Conservation (phyloP, 2,113 vertebrate genomes). For the Xiphophorus maculatus region DNA sequence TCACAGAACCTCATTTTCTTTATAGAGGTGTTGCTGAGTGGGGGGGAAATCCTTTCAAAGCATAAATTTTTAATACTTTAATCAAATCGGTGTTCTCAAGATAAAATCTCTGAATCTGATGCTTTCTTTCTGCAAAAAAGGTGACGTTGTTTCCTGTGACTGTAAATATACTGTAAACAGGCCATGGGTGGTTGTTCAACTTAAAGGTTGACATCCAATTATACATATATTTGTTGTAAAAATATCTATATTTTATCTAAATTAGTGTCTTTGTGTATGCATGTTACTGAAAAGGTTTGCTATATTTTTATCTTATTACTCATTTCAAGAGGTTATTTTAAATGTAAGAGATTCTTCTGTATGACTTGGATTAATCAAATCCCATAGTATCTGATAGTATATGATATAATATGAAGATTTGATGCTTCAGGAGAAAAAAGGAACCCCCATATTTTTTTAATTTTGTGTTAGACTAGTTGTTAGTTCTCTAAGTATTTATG, state of each 20-base stretch:
- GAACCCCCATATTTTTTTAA: slow-evolving; percentile 18
- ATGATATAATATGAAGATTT: no score
- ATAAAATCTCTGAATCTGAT: slow-evolving; percentile 16
- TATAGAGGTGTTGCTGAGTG: slow-evolving; percentile 18
- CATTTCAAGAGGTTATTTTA: no score
- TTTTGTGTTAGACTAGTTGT: slow-evolving; percentile 29
- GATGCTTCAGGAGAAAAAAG: not conserved
- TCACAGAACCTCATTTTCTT: slow-evolving; percentile 38
- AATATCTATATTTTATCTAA: no score
- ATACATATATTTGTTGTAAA: not conserved
- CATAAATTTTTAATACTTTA: slow-evolving; percentile 47
- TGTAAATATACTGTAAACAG: not conserved
- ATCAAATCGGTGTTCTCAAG: slow-evolving; percentile 35
- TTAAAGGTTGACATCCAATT: not conserved
- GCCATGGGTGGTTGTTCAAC: not conserved
- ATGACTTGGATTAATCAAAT: not conserved
- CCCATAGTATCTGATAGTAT: no score
- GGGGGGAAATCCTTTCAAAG: slow-evolving; percentile 6
- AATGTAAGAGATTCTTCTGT: slow-evolving; percentile 2
- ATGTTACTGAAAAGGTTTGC: not conserved
- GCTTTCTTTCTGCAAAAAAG: slow-evolving; percentile 9
- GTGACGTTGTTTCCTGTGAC: slow-evolving; percentile 2
- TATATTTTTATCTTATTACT: not conserved
- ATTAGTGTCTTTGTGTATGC: not conserved
- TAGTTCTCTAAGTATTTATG: slow-evolving; percentile 5